Base-by-base conservation (phyloP, 2,113 vertebrate species). In the Egretta garzetta region DNA sequence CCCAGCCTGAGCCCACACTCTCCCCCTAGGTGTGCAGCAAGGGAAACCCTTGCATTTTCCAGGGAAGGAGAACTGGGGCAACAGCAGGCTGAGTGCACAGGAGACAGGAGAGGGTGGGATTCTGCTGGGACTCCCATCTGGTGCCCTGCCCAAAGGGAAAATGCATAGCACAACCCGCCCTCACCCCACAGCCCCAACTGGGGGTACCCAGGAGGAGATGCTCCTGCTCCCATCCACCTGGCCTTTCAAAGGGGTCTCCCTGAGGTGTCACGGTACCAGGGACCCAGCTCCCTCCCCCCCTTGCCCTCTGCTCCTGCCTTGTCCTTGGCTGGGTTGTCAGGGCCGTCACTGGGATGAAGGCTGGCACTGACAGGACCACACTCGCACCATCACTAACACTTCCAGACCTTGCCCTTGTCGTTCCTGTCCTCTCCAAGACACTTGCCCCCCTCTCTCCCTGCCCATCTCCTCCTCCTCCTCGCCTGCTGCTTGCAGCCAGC, bases 331-430 rank as follows among this genome's bases (percentile, higher is more conserved):
- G 0, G 72, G 72, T 90, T 95, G 96, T 95, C 91, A 95, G 58
- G 4, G 13, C 62, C 53, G 26, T 97, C 93, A 91, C 86, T 1
- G 76, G 60, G 43, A 81, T 37, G 53, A 30, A 23, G 79, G 52
- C 72, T 94, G 79, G 16, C 68, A 56, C 86, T 85, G 95, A 92
- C 95, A 96, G 89, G 27, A 6, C 68, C 75, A 14, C 19, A 11
- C 60, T 91, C 2, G 0, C 35, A 4, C 70, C n/a, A 0, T 91
- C 91, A 45, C 89, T 35, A 23, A 87, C n/a, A 24, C 84, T 4
- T 72, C 56, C 91, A 50, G 89, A 93, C 77, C 68, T 14, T 96
- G 93, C 66, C 95, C 95, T 95, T 96, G 91, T 96, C 80, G 23
- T 24, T 70, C 15, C 67, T 1, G 6, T 92, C 82, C 88, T 84